phyloP scores from a whole-genome alignment of 1,140 invertebrate species.

The Penaeus chinensis region DNA sequence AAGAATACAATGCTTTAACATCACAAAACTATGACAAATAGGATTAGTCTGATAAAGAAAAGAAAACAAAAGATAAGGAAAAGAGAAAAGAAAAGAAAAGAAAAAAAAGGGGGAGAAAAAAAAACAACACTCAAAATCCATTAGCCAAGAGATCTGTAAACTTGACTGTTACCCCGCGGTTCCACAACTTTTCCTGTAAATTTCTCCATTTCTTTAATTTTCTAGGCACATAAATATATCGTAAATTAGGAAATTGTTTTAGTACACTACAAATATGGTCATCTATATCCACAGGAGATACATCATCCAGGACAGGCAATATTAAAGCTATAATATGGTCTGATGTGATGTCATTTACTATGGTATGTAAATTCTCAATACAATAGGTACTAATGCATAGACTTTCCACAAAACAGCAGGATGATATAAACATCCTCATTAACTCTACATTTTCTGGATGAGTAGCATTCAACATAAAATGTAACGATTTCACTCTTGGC shows the following conservation, averaged over 20 bases:
- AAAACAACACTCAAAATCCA: constrained; percentile 7
- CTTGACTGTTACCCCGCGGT: constrained; percentile 40
- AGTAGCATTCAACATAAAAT: constrained; percentile 42
- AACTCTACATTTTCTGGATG: constrained; percentile 49
- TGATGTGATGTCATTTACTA: constrained; percentile 34
- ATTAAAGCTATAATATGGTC: constrained; percentile 28
- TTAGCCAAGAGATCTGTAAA: constrained; percentile 48
- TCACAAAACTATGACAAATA: too few species aligned
- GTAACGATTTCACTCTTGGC: constrained; percentile 46
- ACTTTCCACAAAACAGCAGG: constrained; percentile 47
- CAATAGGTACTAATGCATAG: constrained; percentile 43
- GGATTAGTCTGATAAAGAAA: background rate
- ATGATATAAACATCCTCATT: constrained; percentile 50
- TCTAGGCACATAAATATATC: constrained; percentile 43
- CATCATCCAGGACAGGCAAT: constrained; percentile 39
- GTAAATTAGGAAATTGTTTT: constrained; percentile 47
- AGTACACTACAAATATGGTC: constrained; percentile 43
- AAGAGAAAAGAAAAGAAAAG: background rate
- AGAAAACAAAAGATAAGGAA: background rate
- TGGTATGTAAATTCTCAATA: constrained; percentile 31
- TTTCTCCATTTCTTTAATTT: constrained; percentile 45
- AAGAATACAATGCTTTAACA: too few species aligned
- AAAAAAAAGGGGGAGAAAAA: background rate
- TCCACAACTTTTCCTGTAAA: constrained; percentile 53
- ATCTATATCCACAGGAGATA: constrained; percentile 47